phyloP scores from a whole-genome alignment of 2,113 vertebrate species.

The Kryptolebias marmoratus region DNA sequence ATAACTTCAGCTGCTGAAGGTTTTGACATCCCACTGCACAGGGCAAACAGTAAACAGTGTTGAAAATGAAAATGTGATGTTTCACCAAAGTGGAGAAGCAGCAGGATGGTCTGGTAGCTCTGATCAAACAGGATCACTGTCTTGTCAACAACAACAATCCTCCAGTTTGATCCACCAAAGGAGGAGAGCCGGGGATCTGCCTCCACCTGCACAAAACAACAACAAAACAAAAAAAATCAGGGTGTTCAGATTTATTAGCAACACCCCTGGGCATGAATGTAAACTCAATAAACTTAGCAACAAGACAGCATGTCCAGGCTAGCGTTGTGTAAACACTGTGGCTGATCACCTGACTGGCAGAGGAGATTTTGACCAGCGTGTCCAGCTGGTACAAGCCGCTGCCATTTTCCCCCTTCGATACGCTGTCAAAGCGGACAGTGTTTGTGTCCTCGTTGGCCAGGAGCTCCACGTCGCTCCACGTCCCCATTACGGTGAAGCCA shows the following conservation, averaged over 20 bases:
- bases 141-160: slow-evolving; percentile 85
- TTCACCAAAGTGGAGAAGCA: slow-evolving; percentile 91
- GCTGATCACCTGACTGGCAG: slow-evolving; percentile 83
- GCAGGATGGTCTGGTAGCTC: slow-evolving; percentile 83
- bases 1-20: no score
- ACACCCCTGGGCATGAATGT: neutral
- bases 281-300: neutral
- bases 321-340: neutral
- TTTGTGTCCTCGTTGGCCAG: slow-evolving; percentile 88
- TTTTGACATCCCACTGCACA: no score
- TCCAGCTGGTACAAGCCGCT: slow-evolving; percentile 91
- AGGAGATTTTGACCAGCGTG: slow-evolving; percentile 85
- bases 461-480: slow-evolving; percentile 92
- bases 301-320: neutral
- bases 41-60: neutral
- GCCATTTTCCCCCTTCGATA: slow-evolving; percentile 81
- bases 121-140: slow-evolving; percentile 90
- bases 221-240: neutral
- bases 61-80: neutral
- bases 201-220: slow-evolving; percentile 74
- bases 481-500: slow-evolving; percentile 59
- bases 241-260: neutral
- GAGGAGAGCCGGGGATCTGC: slow-evolving; percentile 82
- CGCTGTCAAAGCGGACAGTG: slow-evolving; percentile 78
- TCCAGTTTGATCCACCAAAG: slow-evolving; percentile 80